phyloP scores from a whole-genome alignment of 1,140 invertebrate species.

The Eciton burchellii region DNA sequence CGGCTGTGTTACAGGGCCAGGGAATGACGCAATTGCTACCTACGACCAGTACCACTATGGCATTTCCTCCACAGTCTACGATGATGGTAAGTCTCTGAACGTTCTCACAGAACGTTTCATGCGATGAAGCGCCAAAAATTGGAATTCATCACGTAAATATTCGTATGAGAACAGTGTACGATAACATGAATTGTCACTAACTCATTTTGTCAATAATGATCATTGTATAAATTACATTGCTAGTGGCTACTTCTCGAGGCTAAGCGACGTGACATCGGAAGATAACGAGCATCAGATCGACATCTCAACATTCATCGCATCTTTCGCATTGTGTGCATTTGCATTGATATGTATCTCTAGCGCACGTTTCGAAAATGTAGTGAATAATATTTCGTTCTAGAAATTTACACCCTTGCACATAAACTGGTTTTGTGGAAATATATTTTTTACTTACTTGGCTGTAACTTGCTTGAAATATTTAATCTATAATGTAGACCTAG shows the following conservation, averaged over 20 bases:
- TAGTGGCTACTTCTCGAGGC: not conserved
- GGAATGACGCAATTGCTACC: constrained; percentile 85
- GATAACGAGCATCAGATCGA: constrained; percentile 9
- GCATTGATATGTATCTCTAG: constrained; percentile 36
- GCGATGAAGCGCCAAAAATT: constrained; percentile 37
- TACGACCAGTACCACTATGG: constrained; percentile 76
- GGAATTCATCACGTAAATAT: constrained; percentile 18
- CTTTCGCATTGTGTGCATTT: constrained; percentile 38
- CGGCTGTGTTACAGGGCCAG: constrained; percentile 85
- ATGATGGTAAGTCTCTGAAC: constrained; percentile 83
- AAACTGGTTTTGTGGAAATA: constrained; percentile 17
- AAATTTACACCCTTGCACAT: not conserved
- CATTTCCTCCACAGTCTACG: constrained; percentile 79
- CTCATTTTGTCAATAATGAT: constrained; percentile 34
- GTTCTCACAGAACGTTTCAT: constrained; percentile 34
- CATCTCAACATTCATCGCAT: not conserved
- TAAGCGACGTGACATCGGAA: not conserved
- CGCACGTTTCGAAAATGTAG: constrained; percentile 49
- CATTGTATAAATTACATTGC: constrained; percentile 14
- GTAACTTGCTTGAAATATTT: constrained; percentile 35
- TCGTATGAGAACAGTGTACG: constrained; percentile 16
- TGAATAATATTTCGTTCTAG: constrained; percentile 16
- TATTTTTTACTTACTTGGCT: constrained; percentile 28
- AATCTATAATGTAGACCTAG: constrained; percentile 11
- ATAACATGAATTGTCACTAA: constrained; percentile 61